These are phyloP conservation scores for Thyatira batis DNA, from an alignment of 2,888 invertebrate species.

Conservation along the genomic window DNA sequence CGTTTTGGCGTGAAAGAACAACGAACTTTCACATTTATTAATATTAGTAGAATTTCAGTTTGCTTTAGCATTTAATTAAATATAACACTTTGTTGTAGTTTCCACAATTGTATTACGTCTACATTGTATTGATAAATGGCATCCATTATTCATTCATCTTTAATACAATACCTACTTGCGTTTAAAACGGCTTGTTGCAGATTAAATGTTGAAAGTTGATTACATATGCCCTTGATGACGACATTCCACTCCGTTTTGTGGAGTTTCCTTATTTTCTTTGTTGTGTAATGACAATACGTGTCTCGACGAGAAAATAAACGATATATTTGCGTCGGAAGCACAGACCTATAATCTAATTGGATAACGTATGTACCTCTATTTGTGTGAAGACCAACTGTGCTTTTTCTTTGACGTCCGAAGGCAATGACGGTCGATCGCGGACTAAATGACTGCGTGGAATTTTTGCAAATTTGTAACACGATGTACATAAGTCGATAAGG, in stretches of 20 bases:
- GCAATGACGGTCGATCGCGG: too few relatives aligned
- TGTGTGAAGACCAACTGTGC: too few relatives aligned
- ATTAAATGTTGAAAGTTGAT: constrained; percentile 4
- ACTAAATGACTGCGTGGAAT: too few relatives aligned
- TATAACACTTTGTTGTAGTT: background rate
- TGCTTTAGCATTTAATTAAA: background rate
- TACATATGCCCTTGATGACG: background rate
- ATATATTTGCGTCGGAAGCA: background rate
- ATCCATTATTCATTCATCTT: background rate
- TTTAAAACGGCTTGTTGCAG: background rate
- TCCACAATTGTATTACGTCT: too few relatives aligned
- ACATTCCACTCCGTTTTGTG: background rate
- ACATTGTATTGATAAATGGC: background rate
- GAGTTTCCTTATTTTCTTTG: background rate
- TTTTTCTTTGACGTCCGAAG: too few relatives aligned
- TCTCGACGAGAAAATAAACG: background rate
- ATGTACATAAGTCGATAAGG: too few relatives aligned
- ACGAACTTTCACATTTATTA: too few relatives aligned
- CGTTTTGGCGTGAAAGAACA: too few relatives aligned
- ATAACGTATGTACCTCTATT: too few relatives aligned
- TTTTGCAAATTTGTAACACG: too few relatives aligned
- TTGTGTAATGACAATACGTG: background rate
- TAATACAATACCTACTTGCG: background rate
- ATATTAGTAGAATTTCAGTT: too few relatives aligned
- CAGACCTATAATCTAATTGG: too few relatives aligned